These are phyloP conservation scores for Gymnorhina tibicen DNA, from an alignment of 2,113 vertebrate genomes.

Conservation along the genomic window DNA sequence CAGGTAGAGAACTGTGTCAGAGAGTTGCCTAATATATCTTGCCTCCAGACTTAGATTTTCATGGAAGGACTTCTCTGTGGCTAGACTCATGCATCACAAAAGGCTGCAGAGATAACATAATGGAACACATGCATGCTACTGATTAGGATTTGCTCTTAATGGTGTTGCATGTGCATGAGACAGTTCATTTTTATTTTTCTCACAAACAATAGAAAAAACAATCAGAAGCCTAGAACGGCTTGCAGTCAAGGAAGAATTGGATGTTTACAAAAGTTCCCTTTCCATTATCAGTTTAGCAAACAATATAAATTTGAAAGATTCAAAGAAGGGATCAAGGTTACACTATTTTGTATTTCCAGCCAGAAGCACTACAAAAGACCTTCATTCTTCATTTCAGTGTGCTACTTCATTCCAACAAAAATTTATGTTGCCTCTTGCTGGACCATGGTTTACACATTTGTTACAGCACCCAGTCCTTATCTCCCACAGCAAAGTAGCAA, in stretches of 20 bases:
- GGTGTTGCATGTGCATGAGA: not conserved
- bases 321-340: not conserved
- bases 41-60: not conserved
- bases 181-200: not conserved
- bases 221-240: not conserved
- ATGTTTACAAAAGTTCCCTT: not conserved
- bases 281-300: not conserved
- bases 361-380: not conserved
- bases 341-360: not conserved
- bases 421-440: not conserved
- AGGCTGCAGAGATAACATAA: not conserved
- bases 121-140: not conserved
- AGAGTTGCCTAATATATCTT: not conserved
- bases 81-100: not conserved
- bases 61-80: not conserved
- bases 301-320: not conserved
- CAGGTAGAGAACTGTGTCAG: not conserved
- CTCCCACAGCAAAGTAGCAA: not conserved
- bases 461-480: not conserved
- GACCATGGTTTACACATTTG: not conserved
- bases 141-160: not conserved
- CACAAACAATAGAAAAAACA: not conserved
- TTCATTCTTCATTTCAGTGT: not conserved
- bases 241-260: not conserved
- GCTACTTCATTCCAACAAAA: not conserved